Evolutionary conservation across 2,113 vertebrate genomes (phyloP), one percentile per base, ranked within the genome.

Genomic region (Bufo gargarizans): DNA sequence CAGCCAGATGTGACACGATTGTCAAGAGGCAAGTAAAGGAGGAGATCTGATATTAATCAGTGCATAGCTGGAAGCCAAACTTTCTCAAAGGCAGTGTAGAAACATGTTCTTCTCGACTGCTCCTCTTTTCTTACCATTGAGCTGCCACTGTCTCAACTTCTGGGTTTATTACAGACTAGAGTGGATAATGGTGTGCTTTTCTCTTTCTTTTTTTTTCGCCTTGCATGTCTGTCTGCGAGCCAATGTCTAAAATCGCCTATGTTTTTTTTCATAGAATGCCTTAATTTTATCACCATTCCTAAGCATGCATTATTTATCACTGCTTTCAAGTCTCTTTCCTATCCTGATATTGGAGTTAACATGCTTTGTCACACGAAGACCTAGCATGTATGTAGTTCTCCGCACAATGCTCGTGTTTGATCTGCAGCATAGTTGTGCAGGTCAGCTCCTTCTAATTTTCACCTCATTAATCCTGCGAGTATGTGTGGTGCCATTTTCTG

Each of bases 1-100:
- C 96, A 95, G 96, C 95, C 96, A 97, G 96, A 97, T 97, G 96
- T 96, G 96, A 97, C 95, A 96, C 93, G 96, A 95, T 96, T 94
- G 95, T 95, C 93, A 95, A 92, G 94, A 95, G 94, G 94, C 93
- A 92, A 94, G 94, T 93, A 94, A 93, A 95, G 95, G 93, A 95
- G 94, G 94, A 95, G 96, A 95, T 96, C 94, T 96, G 95, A 97
- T 96, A 94, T 95, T 96, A 96, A 97, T 97, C 96, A 96, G 95
- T 92, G 95, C 95, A 92, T 96, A 96, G 96, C 96, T 97, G 91
- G 92, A 92, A 97, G 96, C 96, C 95, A 97, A 94, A 96, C 95
- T 96, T 96, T 96, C 95, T 95, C 94, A 94, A 93, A 95, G 92
- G 94, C 93, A 94, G 95, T 96, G 96, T 95, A 95, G 95, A 92